Evolutionary conservation across 2,113 vertebrate species (phyloP), one percentile per base, ranked within the genome.

Genomic region (Scomber scombrus): DNA sequence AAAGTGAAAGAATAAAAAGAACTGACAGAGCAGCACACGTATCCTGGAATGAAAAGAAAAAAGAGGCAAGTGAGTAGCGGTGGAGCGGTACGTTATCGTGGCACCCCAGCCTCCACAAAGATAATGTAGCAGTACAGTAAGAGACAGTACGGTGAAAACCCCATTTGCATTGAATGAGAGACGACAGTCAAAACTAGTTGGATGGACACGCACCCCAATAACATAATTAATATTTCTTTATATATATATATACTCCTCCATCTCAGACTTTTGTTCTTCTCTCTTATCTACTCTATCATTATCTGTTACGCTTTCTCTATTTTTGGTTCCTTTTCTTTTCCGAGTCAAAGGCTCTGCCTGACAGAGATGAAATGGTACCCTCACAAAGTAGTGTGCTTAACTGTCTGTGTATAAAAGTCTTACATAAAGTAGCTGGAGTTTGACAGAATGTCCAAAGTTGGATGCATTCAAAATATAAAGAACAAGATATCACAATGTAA

Each of bases 141-240:
- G 49, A 61, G 52, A 51, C 73, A 56, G 64, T 54, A 56, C 70
- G 40, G 69, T 61, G 75, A 67, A 81, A 78, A 69, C 65, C 21
- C 50, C 57, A 92, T 89, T 91, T 89, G 89, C 82, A 89, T 88
- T 91, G 78, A 92, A 91, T 84, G 73, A 88, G 88, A 78, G 67
- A 61, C 69, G 5, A 3, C 13, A 57, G 89, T 84, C 84, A 91
- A 62, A 71, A 69, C 45, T 81, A 67, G 43, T 74, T 83, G 81
- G 72, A 83, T 78, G 75, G 73, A 85, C 80, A 64, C 14, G 2
- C 34, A 72, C 55, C 81, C 71, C 19, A 62, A 61, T 67, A 51
- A 69, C 51, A 63, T 69, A 65, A 69, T 62, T 76, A 23, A 54
- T 21, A 52, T 67, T 34, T 50, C 43, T 69, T 18, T 78, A 9